These are phyloP conservation scores for Gisinianus flammeolus DNA, from an alignment of 2,888 invertebrate species.

Conservation along the genomic window DNA sequence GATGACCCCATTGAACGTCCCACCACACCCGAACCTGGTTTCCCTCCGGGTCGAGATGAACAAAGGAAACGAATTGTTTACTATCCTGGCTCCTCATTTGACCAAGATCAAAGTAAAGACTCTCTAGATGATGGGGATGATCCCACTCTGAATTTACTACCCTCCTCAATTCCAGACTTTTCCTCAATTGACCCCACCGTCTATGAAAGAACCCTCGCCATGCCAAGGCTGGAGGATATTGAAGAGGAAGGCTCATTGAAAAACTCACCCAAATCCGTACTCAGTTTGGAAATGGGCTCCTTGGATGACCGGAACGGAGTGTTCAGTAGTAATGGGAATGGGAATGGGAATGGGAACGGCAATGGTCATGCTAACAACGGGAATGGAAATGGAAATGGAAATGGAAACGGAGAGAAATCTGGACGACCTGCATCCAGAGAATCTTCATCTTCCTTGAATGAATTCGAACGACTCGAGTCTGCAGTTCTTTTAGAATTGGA, in stretches of 20 bases:
- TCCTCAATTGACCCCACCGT: slow-evolving; percentile 33
- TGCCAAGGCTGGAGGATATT: slow-evolving; percentile 80
- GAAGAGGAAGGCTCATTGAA: slow-evolving; percentile 82
- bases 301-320: slow-evolving; percentile 71
- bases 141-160: slow-evolving; percentile 64
- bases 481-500: slow-evolving; percentile 78
- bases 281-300: slow-evolving; percentile 82
- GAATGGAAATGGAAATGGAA: slow-evolving; percentile 68
- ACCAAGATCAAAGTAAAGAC: slow-evolving; percentile 44
- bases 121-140: slow-evolving; percentile 63
- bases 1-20: slow-evolving; percentile 66
- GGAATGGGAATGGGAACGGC: slow-evolving; percentile 72
- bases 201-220: slow-evolving; percentile 47
- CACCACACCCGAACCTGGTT: slow-evolving; percentile 65
- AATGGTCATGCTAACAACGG: slow-evolving; percentile 71
- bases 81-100: slow-evolving; percentile 57
- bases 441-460: slow-evolving; percentile 62
- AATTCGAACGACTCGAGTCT: slow-evolving; percentile 89
- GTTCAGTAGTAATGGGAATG: slow-evolving; percentile 65
- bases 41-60: slow-evolving; percentile 51
- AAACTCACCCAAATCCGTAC: slow-evolving; percentile 90
- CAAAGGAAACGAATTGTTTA: slow-evolving; percentile 46
- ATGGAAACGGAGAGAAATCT: slow-evolving; percentile 68
- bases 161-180: slow-evolving; percentile 11
- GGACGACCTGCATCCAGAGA: slow-evolving; percentile 56